A percentile compares a stretch with the other conserved stretches of the same genome.
These are phyloP conservation scores for Embidobia sp. DNA, from an alignment of 2,888 invertebrate species.

Conservation along the genomic window DNA sequence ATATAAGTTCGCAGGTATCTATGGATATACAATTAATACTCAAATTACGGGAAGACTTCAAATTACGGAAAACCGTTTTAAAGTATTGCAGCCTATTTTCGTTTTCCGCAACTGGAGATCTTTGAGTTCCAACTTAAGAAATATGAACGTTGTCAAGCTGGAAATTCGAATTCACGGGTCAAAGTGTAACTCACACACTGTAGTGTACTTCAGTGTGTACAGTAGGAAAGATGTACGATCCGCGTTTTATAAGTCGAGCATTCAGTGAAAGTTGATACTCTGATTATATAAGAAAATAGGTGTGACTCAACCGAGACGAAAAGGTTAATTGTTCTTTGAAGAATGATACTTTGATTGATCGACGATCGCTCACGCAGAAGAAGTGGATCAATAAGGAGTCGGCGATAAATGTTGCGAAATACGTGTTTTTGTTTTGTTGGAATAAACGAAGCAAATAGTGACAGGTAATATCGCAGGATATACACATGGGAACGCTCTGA, in stretches of 20 bases:
- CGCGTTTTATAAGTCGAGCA: constrained; percentile 5
- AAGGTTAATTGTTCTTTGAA: constrained; percentile 32
- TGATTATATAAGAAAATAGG: constrained; percentile 39
- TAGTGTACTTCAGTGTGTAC: too few species aligned
- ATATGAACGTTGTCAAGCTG: too few species aligned
- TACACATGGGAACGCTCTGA: constrained; percentile 46
- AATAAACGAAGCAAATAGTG: constrained; percentile 53
- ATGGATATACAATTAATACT: too few species aligned
- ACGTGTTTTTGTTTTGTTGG: constrained; percentile 19
- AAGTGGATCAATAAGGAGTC: constrained; percentile 23
- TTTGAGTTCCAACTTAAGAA: too few species aligned
- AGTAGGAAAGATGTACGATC: background rate
- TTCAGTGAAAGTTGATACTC: constrained; percentile 35
- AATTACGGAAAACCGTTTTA: too few species aligned
- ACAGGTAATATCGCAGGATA: constrained; percentile 49
- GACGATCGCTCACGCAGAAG: constrained; percentile 17
- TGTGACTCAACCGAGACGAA: constrained; percentile 13
- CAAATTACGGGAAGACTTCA: too few species aligned
- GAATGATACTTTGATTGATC: constrained; percentile 40
- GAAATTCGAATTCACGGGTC: too few species aligned
- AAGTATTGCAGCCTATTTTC: too few species aligned
- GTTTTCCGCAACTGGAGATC: too few species aligned
- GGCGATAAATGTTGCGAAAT: constrained; percentile 24
- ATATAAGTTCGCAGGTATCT: too few species aligned
- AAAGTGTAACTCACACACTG: too few species aligned